Conservation (phyloP, 2,113 vertebrate genomes). For the Cryptotis parvus region DNA sequence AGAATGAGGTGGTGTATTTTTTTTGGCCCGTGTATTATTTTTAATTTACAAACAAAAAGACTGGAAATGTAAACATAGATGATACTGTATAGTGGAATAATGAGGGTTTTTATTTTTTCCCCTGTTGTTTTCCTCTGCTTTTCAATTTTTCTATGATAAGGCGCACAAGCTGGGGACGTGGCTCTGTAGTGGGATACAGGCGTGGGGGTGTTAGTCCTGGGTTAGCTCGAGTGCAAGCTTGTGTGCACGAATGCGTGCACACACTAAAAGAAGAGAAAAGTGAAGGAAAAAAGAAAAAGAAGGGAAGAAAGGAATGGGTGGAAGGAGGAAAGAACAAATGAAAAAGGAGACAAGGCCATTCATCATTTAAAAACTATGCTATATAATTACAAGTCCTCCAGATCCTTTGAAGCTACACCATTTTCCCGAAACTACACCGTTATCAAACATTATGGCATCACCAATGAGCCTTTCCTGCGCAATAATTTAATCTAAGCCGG, state of each 20-base stretch:
- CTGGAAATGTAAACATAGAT: slow-evolving; percentile 35
- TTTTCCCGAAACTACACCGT: slow-evolving; percentile 43
- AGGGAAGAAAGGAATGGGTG: too few relatives aligned
- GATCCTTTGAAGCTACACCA: background rate
- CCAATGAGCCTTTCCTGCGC: background rate
- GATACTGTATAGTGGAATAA: slow-evolving; percentile 4
- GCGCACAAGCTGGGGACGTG: too few relatives aligned
- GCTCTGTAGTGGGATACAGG: too few relatives aligned
- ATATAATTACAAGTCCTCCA: slow-evolving; percentile 24
- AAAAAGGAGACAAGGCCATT: too few relatives aligned
- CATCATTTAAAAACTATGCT: background rate
- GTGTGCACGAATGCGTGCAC: too few relatives aligned
- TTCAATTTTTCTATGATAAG: slow-evolving; percentile 64
- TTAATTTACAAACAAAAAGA: background rate
- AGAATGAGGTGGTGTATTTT: too few relatives aligned
- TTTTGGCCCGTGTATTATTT: too few relatives aligned
- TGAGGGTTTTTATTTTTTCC: slow-evolving; percentile 58
- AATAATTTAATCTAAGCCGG: slow-evolving; percentile 52
- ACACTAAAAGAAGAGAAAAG: too few relatives aligned
- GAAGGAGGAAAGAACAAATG: too few relatives aligned
- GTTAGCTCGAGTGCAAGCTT: too few relatives aligned
- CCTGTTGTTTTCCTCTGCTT: slow-evolving; percentile 55
- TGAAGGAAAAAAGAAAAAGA: too few relatives aligned
- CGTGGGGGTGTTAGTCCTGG: too few relatives aligned
- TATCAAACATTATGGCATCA: background rate